Base-by-base conservation (phyloP, 2,797 vertebrate species). In the Mormyrus proboscirostris region DNA sequence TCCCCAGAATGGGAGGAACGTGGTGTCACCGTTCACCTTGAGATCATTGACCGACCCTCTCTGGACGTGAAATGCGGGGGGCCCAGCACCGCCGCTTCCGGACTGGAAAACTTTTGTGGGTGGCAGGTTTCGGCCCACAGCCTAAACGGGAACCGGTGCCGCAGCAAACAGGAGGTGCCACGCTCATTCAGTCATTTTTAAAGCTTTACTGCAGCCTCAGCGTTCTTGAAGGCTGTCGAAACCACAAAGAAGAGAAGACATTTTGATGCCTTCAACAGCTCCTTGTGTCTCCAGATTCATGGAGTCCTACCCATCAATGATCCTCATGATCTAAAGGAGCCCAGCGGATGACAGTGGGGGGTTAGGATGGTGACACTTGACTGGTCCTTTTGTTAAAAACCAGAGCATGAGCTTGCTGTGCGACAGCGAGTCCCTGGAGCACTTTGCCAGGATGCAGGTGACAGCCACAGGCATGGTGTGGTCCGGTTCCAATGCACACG, bases 1-100 rank as follows among this genome's bases (percentile, higher is more conserved):
- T 76, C 49, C 1, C 55, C 86, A 86, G 87, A 14, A 87, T 62
- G 87, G 29, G 44, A 49, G 88, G 57, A 91, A 89, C 90, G 10
- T 2, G 16, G 1, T 16, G 14, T 38, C 38, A 9, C 9, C 65
- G 49, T 76, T 82, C 19, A 62, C 85, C 76, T 89, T 89, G 49
- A 19, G 29, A 50, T 87, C 86, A 76, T 88, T 44, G 90, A 89
- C 90, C 55, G 38, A 5, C 85, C 87, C 59, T 50, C 53, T 55
- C 88, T 14, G 89, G 83, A 89, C n/a, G 88, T 41, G 41, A 65
- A 88, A 87, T 22, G 22, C 8, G 3, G 82, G 41, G 14, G 9
- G 12, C 9, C n/a, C n/a, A 2, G 25, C 14, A 10, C 1, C 53
- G 1, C 29, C 12, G 53, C 25, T 86, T 25, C 2, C 83, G 6